Percentiles rank a stretch among this genome's conserved stretches.
Evolutionary conservation across 1,140 invertebrate genomes (phyloP).

Genomic region (Ylistrum balloti): DNA sequence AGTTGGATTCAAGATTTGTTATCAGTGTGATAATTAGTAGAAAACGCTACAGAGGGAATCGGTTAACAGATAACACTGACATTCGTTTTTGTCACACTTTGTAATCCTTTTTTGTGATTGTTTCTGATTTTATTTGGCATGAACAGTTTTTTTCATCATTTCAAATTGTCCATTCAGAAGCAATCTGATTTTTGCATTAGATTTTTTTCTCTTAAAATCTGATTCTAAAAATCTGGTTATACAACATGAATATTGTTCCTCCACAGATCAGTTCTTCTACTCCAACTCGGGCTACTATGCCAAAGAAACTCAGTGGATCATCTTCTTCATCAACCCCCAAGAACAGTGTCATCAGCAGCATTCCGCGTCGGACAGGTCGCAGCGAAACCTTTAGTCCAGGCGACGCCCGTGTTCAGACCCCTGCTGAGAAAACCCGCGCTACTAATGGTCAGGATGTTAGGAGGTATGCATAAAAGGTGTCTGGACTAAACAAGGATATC

Average conservation of each 20-base stretch:
- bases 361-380: slow-evolving; percentile 70
- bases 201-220: no score
- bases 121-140: no score
- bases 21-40: no score
- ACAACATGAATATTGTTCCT: background rate
- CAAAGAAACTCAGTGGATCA: slow-evolving; percentile 75
- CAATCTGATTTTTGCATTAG: no score
- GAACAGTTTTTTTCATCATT: no score
- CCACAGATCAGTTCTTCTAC: slow-evolving; percentile 73
- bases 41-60: no score
- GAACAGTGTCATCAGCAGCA: slow-evolving; percentile 78
- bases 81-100: no score
- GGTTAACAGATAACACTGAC: no score
- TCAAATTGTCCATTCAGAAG: no score
- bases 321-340: slow-evolving; percentile 73
- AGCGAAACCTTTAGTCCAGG: slow-evolving; percentile 81
- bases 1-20: no score
- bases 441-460: slow-evolving; percentile 79
- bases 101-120: no score
- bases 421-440: slow-evolving; percentile 70
- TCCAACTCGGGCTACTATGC: slow-evolving; percentile 75
- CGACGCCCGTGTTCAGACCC: slow-evolving; percentile 70
- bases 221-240: background rate
- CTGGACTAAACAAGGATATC: no score
- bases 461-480: slow-evolving; percentile 68